These are phyloP conservation scores for Sparidentex hasta DNA, from an alignment of 2,797 vertebrate species.

Conservation along the genomic window DNA sequence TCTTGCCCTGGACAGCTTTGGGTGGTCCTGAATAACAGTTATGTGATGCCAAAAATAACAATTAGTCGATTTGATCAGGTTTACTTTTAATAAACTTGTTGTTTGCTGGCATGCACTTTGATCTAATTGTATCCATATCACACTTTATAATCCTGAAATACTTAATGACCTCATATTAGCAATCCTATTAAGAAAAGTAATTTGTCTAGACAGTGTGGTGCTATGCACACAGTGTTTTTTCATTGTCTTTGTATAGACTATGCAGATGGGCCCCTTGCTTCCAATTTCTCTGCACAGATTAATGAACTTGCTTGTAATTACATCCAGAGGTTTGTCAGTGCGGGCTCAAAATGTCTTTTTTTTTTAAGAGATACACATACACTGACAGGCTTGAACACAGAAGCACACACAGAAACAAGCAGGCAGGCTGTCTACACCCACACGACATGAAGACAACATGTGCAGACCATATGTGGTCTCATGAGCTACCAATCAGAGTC, in stretches of 20 bases:
- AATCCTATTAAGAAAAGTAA: background rate
- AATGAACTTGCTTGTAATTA: slow-evolving; percentile 61
- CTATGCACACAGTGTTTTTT: slow-evolving; percentile 20
- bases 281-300: slow-evolving; percentile 33
- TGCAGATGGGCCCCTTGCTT: slow-evolving; percentile 20
- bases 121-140: background rate
- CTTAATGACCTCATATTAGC: background rate
- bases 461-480: slow-evolving; percentile 21
- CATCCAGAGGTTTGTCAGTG: slow-evolving; percentile 47
- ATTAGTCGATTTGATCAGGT: background rate
- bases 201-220: slow-evolving; percentile 13
- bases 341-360: slow-evolving; percentile 9
- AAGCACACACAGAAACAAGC: background rate
- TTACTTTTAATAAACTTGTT: slow-evolving; percentile 1
- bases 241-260: slow-evolving; percentile 36
- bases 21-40: background rate
- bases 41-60: background rate
- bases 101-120: background rate
- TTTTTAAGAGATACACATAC: background rate
- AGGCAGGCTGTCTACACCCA: background rate
- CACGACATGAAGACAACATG: slow-evolving; percentile 13
- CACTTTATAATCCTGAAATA: background rate
- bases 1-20: background rate
- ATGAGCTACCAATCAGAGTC: background rate
- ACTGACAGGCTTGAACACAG: slow-evolving; percentile 6